phyloP scores from a whole-genome alignment of 2,113 vertebrate species.

The Triplophysa rosa region DNA sequence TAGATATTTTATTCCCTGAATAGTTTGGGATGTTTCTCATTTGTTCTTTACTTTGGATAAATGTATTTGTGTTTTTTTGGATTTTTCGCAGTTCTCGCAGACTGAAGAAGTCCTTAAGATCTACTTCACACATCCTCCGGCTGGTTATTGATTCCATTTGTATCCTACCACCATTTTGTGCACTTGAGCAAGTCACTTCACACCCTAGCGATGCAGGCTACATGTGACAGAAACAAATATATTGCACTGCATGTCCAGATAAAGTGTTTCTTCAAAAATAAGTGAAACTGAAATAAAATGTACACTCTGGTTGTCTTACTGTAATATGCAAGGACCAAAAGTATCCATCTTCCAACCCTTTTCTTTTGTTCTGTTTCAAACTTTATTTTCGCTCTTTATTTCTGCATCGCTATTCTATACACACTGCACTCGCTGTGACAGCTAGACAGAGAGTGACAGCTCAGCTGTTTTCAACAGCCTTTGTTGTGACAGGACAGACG shows the following conservation, averaged over 20 bases:
- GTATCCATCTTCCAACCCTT: not conserved
- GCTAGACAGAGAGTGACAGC: not conserved
- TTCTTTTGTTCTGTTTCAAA: not conserved
- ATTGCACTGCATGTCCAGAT: not conserved
- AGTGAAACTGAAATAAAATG: not conserved
- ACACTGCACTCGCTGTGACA: not conserved
- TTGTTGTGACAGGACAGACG: slow-evolving; percentile 5
- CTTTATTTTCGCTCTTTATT: not conserved
- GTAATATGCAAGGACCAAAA: not conserved
- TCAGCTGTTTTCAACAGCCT: not conserved
- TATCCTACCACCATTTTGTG: not conserved
- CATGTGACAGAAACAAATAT: not conserved
- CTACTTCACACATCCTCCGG: not conserved
- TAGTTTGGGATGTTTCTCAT: no score
- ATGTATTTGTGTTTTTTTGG: no score
- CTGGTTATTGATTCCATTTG: not conserved
- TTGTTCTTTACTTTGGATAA: no score
- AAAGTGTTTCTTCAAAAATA: not conserved
- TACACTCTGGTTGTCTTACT: not conserved
- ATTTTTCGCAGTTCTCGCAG: not conserved
- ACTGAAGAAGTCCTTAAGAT: not conserved
- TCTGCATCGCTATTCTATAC: slow-evolving; percentile 1
- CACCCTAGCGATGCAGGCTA: not conserved
- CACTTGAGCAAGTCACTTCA: not conserved
- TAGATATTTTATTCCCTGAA: no score